Evolutionary conservation across 2,888 invertebrate species (phyloP).

Genomic region (Halictus ligatus): DNA sequence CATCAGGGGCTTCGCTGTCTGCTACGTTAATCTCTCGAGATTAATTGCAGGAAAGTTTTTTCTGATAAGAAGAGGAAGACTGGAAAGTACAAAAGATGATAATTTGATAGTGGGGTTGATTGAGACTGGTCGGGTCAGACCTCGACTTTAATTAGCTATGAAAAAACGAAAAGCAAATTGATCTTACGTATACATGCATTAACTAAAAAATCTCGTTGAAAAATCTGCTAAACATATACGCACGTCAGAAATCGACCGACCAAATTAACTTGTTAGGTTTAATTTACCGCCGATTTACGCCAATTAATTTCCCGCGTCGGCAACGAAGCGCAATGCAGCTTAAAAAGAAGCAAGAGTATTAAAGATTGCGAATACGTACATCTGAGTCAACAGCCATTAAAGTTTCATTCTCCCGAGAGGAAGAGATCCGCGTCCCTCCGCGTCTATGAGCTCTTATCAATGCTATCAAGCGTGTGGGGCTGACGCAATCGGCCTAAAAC

Average conservation of each 20-base stretch:
- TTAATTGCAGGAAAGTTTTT: conserved; percentile 1
- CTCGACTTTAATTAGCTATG: neutral
- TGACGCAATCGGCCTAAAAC: neutral
- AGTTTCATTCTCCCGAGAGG: neutral
- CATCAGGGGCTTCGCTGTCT: neutral
- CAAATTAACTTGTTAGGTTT: neutral
- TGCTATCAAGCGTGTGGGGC: neutral
- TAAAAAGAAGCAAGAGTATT: neutral
- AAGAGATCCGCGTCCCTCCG: neutral
- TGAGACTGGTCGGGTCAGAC: neutral
- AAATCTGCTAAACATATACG: neutral
- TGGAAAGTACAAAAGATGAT: neutral
- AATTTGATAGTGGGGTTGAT: neutral
- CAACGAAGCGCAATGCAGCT: neutral
- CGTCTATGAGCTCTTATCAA: neutral
- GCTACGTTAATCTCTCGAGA: neutral
- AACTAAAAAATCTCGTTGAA: neutral
- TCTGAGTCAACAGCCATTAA: neutral
- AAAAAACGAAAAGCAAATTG: neutral
- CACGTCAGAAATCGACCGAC: neutral
- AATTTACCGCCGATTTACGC: neutral
- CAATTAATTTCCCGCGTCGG: neutral
- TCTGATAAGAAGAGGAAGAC: neutral
- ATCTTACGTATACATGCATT: neutral
- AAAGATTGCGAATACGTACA: neutral